Evolutionary conservation across 2,888 invertebrate species (phyloP).

Genomic region (Xestoiulus laeticollis): DNA sequence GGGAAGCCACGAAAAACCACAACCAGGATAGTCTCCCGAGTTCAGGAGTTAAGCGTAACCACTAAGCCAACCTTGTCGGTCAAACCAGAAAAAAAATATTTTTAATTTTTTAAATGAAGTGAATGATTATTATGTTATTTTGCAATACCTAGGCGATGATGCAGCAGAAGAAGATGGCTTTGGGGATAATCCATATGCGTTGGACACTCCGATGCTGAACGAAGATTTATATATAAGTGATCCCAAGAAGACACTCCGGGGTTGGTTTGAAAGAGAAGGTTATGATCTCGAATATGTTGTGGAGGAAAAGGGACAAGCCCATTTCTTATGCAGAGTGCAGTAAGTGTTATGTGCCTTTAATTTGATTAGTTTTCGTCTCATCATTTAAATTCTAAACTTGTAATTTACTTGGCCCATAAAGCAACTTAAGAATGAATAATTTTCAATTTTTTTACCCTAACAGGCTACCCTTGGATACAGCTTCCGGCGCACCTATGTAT

Average conservation of each 20-base stretch:
- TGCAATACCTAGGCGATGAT: slow-evolving; percentile 73
- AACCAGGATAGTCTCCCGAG: no score
- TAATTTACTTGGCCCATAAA: neutral
- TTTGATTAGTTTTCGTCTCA: neutral
- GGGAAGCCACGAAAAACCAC: no score
- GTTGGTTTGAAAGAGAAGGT: slow-evolving; percentile 95
- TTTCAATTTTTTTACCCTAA: neutral
- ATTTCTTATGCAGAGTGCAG: slow-evolving; percentile 80
- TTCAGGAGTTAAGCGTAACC: no score
- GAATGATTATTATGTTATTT: neutral
- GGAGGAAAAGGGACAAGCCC: slow-evolving; percentile 84
- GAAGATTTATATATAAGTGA: slow-evolving; percentile 92
- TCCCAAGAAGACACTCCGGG: slow-evolving; percentile 92
- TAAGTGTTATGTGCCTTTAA: slow-evolving; percentile 58
- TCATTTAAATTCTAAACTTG: no score
- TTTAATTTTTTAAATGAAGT: no score
- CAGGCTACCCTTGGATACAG: slow-evolving; percentile 64
- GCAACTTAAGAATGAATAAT: neutral
- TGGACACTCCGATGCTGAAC: slow-evolving; percentile 68
- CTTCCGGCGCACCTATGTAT: slow-evolving; percentile 76
- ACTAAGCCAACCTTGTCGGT: no score
- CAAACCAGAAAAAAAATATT: no score
- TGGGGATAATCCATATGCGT: slow-evolving; percentile 83
- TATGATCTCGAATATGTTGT: slow-evolving; percentile 85
- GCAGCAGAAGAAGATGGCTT: slow-evolving; percentile 90